A percentile compares a stretch with the other conserved stretches of the same genome.
These are phyloP conservation scores for Coranthus polyacanthus DNA, from an alignment of 2,797 vertebrate species.

Conservation along the genomic window DNA sequence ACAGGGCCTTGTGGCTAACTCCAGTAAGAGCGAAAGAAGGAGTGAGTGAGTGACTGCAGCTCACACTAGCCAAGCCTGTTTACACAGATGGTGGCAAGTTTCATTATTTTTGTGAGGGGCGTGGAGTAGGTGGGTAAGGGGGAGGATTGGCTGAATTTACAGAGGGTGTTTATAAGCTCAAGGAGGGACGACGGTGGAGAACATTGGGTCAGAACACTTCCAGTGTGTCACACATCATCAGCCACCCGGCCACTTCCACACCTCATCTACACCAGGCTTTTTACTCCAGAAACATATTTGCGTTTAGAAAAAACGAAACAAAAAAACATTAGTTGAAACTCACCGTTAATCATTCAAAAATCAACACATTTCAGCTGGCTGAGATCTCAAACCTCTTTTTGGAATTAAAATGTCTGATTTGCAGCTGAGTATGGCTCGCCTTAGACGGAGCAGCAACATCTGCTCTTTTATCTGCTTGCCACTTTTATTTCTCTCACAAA, in stretches of 20 bases:
- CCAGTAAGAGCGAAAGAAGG: conserved; percentile 29
- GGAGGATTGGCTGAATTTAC: conserved; percentile 69
- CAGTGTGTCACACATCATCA: conserved; percentile 44
- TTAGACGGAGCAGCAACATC: conserved; percentile 53
- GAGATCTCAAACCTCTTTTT: conserved; percentile 16
- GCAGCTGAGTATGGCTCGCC: background rate
- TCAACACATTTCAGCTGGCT: conserved; percentile 46
- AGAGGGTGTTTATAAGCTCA: conserved; percentile 72
- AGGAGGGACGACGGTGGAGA: conserved; percentile 51
- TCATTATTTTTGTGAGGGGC: conserved; percentile 83
- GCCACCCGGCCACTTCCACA: conserved; percentile 20
- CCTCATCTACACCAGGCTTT: conserved; percentile 10
- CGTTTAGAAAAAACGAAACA: conserved; percentile 22
- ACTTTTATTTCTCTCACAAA: conserved; percentile 49
- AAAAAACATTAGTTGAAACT: conserved; percentile 12
- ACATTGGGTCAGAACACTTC: conserved; percentile 57
- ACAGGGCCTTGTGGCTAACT: conserved; percentile 29
- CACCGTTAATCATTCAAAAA: conserved; percentile 37
- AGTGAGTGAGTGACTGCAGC: conserved; percentile 30
- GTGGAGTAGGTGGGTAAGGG: conserved; percentile 67
- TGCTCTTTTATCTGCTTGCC: conserved; percentile 56
- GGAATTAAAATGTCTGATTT: conserved; percentile 38
- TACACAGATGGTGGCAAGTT: conserved; percentile 85
- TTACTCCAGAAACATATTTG: conserved; percentile 3
- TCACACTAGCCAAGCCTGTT: conserved; percentile 75